A percentile compares a stretch with the other conserved stretches of the same genome.
These are phyloP conservation scores for Hermatobates lingyangjiaoensis DNA, from an alignment of 1,140 invertebrate species.

Conservation along the genomic window DNA sequence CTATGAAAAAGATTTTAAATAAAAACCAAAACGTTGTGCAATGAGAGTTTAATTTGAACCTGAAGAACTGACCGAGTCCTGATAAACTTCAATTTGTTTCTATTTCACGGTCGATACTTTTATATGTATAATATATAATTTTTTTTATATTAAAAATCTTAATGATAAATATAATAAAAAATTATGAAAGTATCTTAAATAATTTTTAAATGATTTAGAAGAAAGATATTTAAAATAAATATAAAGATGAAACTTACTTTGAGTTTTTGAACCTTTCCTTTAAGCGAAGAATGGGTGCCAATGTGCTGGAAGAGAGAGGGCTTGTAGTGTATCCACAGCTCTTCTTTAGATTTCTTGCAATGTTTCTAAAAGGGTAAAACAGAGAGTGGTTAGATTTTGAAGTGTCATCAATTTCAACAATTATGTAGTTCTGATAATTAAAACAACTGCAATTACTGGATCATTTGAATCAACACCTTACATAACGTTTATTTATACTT, in stretches of 20 bases:
- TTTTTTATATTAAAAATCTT: no score
- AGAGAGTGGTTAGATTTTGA: no score
- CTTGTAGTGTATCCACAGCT: constrained; percentile 72
- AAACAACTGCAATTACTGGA: background rate
- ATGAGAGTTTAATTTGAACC: no score
- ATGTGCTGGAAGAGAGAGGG: constrained; percentile 92
- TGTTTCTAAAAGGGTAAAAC: constrained; percentile 49
- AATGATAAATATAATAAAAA: background rate
- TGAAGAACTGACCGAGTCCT: no score
- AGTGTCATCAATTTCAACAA: no score
- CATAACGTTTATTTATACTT: background rate
- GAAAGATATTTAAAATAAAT: background rate
- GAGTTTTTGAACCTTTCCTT: constrained; percentile 90
- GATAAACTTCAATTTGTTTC: no score
- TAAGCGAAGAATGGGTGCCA: constrained; percentile 83
- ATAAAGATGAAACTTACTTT: constrained; percentile 42
- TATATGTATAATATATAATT: no score
- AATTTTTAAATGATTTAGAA: background rate
- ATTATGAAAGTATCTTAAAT: background rate
- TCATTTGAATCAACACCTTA: background rate
- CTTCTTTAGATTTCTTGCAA: constrained; percentile 59
- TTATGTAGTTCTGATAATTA: background rate
- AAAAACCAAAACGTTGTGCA: no score
- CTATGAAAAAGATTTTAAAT: no score
- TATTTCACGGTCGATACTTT: no score